These are phyloP conservation scores for Chydorus sphaericus DNA, from an alignment of 2,888 invertebrate species.

Conservation along the genomic window DNA sequence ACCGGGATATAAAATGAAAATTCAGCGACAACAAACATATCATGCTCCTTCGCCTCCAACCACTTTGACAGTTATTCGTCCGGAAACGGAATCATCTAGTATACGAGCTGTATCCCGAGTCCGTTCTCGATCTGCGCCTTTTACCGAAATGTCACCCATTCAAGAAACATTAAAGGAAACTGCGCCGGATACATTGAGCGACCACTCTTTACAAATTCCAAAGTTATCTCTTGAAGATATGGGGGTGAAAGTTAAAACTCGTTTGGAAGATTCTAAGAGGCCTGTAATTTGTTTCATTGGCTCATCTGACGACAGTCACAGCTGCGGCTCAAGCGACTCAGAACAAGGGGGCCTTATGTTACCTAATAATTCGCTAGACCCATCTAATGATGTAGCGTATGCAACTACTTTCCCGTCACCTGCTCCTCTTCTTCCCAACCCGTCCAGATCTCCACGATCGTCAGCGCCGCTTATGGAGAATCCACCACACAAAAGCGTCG, in stretches of 20 bases:
- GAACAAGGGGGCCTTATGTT: background rate
- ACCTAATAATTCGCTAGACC: background rate
- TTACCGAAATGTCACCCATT: constrained; percentile 7
- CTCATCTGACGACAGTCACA: constrained; percentile 5
- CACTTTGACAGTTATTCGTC: background rate
- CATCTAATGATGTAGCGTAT: constrained; percentile 5
- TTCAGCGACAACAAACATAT: background rate
- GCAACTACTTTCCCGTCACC: constrained; percentile 4
- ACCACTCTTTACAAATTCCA: too few species aligned
- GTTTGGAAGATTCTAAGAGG: background rate
- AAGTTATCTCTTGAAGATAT: too few species aligned
- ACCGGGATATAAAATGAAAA: background rate
- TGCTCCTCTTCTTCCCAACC: background rate
- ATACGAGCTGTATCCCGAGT: background rate
- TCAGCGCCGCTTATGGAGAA: background rate
- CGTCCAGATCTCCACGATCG: background rate
- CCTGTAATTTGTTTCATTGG: constrained; percentile 5
- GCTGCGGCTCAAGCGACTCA: background rate
- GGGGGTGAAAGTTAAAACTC: too few species aligned
- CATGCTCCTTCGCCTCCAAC: background rate
- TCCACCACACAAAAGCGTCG: background rate
- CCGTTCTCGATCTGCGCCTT: background rate
- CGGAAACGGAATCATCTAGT: background rate
- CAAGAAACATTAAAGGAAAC: too few species aligned
- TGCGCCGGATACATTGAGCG: too few species aligned